These are phyloP conservation scores for Andrena minutula DNA, from an alignment of 2,888 invertebrate genomes.

Conservation along the genomic window DNA sequence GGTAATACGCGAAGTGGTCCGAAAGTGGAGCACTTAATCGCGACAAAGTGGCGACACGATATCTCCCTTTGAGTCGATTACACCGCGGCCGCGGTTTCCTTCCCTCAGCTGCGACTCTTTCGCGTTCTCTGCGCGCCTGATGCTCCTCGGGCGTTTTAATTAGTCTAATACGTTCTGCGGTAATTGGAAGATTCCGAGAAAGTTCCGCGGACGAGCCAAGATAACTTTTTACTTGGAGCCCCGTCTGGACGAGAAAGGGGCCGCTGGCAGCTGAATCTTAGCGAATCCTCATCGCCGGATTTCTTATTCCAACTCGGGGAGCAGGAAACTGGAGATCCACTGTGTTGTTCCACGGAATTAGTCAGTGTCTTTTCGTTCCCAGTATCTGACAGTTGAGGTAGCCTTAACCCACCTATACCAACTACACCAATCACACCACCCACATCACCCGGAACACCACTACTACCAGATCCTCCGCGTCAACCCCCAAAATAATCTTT, in stretches of 20 bases:
- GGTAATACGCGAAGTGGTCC: conserved; percentile 23
- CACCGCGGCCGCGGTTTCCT: conserved; percentile 29
- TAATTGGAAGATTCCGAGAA: conserved; percentile 48
- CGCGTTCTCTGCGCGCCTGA: background rate
- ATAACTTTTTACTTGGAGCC: conserved; percentile 43
- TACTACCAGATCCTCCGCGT: no score
- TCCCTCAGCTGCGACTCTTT: conserved; percentile 11
- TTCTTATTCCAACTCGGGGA: conserved; percentile 2
- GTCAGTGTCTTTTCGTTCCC: background rate
- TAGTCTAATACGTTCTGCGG: conserved; percentile 51
- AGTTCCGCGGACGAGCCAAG: conserved; percentile 27
- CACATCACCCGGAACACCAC: background rate
- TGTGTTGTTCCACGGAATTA: background rate
- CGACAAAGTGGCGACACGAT: conserved; percentile 46
- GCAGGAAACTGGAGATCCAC: conserved; percentile 13
- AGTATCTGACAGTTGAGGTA: background rate
- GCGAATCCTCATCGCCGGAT: conserved; percentile 12
- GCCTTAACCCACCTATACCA: background rate
- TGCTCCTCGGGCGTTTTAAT: conserved; percentile 47
- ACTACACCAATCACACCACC: background rate
- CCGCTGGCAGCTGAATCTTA: conserved; percentile 11
- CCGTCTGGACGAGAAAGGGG: conserved; percentile 15
- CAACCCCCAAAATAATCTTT: no score
- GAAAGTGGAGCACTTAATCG: conserved; percentile 29
- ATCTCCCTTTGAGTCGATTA: conserved; percentile 53